Conservation (phyloP, 2,888 invertebrate species). For the Brassicogethes aeneus region DNA sequence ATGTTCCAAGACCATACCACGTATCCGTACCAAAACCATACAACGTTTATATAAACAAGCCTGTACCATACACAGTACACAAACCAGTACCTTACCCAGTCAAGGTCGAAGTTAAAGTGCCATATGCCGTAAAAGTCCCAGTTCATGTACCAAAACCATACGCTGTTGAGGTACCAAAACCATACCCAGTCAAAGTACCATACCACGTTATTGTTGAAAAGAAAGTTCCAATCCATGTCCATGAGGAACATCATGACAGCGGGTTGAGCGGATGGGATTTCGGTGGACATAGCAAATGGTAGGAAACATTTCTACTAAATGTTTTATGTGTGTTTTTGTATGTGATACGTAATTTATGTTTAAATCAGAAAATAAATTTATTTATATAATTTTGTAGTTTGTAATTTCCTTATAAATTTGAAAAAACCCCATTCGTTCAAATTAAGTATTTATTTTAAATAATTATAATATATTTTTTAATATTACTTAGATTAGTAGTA, state of each 20-base stretch:
- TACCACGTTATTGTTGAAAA: conserved; percentile 51
- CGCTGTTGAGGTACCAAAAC: conserved; percentile 42
- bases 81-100: conserved; percentile 35
- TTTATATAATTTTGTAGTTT: no score
- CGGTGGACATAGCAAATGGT: neutral
- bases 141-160: conserved; percentile 34
- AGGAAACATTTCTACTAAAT: no score
- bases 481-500: no score
- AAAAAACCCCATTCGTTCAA: no score
- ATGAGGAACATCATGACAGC: conserved; percentile 22
- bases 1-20: conserved; percentile 40
- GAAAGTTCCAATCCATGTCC: conserved; percentile 39
- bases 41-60: conserved; percentile 47
- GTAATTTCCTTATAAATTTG: no score
- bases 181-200: conserved; percentile 48
- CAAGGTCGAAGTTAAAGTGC: conserved; percentile 33
- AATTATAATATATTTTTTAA: no score
- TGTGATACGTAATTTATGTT: no score
- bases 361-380: no score
- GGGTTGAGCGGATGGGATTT: conserved; percentile 12
- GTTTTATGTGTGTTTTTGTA: no score
- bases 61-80: conserved; percentile 31
- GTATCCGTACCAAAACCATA: conserved; percentile 50
- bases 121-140: conserved; percentile 42
- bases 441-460: no score